Evolutionary conservation across 1,140 invertebrate species (phyloP), one percentile per base, ranked within the genome.

Genomic region (Penaeus japonicus): DNA sequence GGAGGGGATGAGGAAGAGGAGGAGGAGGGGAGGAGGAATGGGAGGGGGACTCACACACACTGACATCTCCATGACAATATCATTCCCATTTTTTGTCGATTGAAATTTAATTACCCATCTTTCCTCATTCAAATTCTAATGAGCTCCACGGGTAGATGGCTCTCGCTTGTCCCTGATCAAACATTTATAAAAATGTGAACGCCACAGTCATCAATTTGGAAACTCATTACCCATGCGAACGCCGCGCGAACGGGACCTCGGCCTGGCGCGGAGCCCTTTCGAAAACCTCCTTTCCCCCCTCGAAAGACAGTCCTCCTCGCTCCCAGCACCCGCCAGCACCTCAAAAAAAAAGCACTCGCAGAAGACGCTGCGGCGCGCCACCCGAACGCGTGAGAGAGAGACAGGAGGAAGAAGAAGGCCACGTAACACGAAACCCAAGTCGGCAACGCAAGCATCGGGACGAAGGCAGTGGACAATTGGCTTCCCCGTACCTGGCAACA

Each of bases 141-240:
- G 65, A 73, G 65, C 24, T 30, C 65, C 65, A 73, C 65, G 65
- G 24, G 32, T n/a, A 73, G 65, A 73, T 73, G 65, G 32, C 32
- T 73, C 24, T 32, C 24, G 65, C 65, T 73, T 73, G 65, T 73
- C 65, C 65, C 65, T 73, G 65, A 73, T 73, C 65, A 73, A 73
- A 73, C 65, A 73, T 73, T 73, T 73, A 73, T 73, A 73, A 73
- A 73, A 73, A 73, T 73, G 65, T 73, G 65, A 73, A 73, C 65
- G 65, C 65, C 65, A 32, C 65, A 73, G 32, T 73, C 65, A 73
- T 73, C 65, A 73, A 73, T 73, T 73, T 24, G 65, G 65, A 73
- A 73, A 73, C 4, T 73, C 65, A 73, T 73, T 73, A 73, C 24
- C 65, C 17, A 32, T 73, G 24, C 65, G 65, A 73, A 30, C 32